phyloP scores from a whole-genome alignment of 2,113 vertebrate species.

The Shinisaurus crocodilurus region DNA sequence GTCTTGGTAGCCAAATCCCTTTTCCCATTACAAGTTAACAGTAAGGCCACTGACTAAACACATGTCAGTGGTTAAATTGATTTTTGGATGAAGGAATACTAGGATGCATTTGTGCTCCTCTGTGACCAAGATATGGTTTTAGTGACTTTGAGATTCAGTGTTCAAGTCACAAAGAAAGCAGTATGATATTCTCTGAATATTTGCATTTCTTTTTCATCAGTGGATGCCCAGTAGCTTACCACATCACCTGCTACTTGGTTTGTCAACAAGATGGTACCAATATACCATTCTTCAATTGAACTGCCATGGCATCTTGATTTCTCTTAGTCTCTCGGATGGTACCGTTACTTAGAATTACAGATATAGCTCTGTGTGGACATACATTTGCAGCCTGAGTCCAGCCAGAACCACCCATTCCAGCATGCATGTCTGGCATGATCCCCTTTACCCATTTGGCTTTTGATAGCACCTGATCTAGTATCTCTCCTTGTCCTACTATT shows the following conservation, averaged over 20 bases:
- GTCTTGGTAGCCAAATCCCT: not conserved
- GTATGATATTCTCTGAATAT: not conserved
- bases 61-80: not conserved
- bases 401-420: not conserved
- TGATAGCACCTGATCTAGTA: not conserved
- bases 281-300: conserved; percentile 2
- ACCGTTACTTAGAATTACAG: not conserved
- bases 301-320: not conserved
- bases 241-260: not conserved
- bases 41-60: conserved; percentile 16
- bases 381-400: not conserved
- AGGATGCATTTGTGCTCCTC: not conserved
- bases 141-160: not conserved
- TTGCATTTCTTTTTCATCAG: not conserved
- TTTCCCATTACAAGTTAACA: conserved; percentile 24
- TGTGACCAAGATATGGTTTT: not conserved
- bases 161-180: not conserved
- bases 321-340: not conserved
- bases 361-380: not conserved
- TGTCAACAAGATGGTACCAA: not conserved
- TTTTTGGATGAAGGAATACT: not conserved
- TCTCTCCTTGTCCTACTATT: not conserved
- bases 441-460: not conserved
- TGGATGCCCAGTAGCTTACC: not conserved
- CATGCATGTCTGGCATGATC: not conserved